Conservation (phyloP, 2,797 vertebrate species). For the Molossus alvarezi region DNA sequence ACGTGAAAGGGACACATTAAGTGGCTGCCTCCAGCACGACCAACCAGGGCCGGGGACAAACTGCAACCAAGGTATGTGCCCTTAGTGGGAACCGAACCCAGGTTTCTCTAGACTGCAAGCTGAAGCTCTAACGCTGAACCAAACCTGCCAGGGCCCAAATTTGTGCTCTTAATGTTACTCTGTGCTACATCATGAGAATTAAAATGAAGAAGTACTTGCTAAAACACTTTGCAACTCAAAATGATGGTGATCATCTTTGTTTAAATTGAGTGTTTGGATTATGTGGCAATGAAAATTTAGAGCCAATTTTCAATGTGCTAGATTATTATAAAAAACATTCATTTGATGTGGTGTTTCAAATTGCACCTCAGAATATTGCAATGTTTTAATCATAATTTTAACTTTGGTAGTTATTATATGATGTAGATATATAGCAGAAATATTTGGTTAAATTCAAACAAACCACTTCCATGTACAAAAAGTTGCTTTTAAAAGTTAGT, state of each 20-base stretch:
- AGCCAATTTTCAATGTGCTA: neutral
- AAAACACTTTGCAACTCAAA: neutral
- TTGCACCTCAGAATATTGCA: constrained; percentile 10
- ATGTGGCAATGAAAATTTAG: constrained; percentile 23
- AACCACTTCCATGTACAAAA: neutral
- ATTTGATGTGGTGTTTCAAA: neutral
- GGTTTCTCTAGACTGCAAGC: no score
- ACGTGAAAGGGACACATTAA: no score
- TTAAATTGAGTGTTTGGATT: constrained; percentile 29
- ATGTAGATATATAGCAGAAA: neutral
- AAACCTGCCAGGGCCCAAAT: neutral
- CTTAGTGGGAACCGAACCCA: no score
- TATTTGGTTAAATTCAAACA: constrained; percentile 53
- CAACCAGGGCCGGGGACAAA: no score
- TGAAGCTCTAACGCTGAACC: no score
- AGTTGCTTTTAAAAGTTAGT: constrained; percentile 40
- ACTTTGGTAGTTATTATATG: constrained; percentile 12
- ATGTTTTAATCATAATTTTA: constrained; percentile 48
- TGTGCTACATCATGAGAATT: neutral
- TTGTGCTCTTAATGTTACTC: constrained; percentile 17
- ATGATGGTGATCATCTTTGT: constrained; percentile 16
- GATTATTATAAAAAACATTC: neutral
- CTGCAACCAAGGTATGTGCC: no score
- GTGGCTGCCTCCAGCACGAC: no score
- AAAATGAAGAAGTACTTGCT: constrained; percentile 43